Conservation (phyloP, 2,888 invertebrate species). For the Baronia brevicornis region DNA sequence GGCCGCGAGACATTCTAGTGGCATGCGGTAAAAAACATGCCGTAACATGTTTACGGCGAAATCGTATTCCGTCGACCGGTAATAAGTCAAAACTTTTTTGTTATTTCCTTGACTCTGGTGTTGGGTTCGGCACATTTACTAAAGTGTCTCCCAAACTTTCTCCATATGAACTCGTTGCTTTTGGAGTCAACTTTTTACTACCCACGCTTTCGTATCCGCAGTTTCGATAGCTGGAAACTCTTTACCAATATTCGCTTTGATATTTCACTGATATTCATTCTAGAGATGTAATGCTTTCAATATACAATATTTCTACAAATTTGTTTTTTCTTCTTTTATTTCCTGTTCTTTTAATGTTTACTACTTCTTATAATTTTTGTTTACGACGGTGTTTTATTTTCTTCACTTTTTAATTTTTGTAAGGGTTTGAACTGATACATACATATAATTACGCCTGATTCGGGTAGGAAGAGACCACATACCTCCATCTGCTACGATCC, state of each 20-base stretch:
- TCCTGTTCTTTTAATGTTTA: neutral
- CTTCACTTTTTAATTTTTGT: no score
- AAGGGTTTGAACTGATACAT: no score
- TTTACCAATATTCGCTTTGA: constrained; percentile 4
- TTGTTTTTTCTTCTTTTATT: constrained; percentile 21
- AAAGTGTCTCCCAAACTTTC: constrained; percentile 58
- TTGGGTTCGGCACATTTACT: constrained; percentile 56
- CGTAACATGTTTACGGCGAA: constrained; percentile 53
- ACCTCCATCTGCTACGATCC: no score
- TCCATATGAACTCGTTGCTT: constrained; percentile 45
- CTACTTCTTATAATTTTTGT: no score
- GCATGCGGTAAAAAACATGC: constrained; percentile 49
- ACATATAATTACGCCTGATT: no score
- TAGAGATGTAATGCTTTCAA: constrained; percentile 32
- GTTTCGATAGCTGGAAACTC: constrained; percentile 9
- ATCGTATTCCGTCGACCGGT: constrained; percentile 18
- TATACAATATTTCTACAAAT: constrained; percentile 27
- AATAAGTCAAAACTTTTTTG: constrained; percentile 59
- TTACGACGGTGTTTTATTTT: no score
- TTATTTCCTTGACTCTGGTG: constrained; percentile 45
- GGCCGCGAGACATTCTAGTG: constrained; percentile 34
- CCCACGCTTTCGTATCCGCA: constrained; percentile 33
- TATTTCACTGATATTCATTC: constrained; percentile 6
- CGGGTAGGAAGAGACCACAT: no score
- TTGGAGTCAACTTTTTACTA: constrained; percentile 49